Evolutionary conservation across 2,888 invertebrate species (phyloP).

Genomic region (Nemapogon koenigi): DNA sequence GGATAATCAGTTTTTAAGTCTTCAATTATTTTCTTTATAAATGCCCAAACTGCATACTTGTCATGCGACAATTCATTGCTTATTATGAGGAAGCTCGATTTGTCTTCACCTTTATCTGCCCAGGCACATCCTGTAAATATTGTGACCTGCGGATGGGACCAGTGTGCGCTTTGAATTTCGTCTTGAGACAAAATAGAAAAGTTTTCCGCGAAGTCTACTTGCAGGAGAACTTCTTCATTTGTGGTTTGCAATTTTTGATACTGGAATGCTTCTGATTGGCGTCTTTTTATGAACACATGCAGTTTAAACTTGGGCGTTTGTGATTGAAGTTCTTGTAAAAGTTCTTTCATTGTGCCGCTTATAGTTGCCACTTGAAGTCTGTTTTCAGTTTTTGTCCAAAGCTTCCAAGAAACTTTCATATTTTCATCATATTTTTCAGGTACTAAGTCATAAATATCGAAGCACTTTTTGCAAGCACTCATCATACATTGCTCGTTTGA

Average conservation of each 20-base stretch:
- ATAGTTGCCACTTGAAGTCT: not conserved
- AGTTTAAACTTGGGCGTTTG: constrained; percentile 7
- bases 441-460: constrained; percentile 5
- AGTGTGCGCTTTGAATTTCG: constrained; percentile 13
- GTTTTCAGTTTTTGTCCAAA: constrained; percentile 6
- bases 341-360: constrained; percentile 5
- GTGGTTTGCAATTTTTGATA: constrained; percentile 2
- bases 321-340: constrained; percentile 6
- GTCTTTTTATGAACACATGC: constrained; percentile 9
- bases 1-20: constrained; percentile 9
- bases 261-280: constrained; percentile 1
- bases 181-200: constrained; percentile 12
- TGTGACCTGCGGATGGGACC: constrained; percentile 10
- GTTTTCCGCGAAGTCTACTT: constrained; percentile 10
- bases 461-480: constrained; percentile 4
- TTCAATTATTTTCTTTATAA: constrained; percentile 9
- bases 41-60: constrained; percentile 10
- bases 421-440: constrained; percentile 1
- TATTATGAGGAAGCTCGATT: constrained; percentile 4
- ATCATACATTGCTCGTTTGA: constrained; percentile 8
- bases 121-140: constrained; percentile 12
- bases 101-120: not conserved
- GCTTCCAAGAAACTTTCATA: constrained; percentile 3
- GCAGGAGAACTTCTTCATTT: constrained; percentile 4
- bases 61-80: constrained; percentile 11